A percentile compares a stretch with the other conserved stretches of the same genome.
Conservation (phyloP, 2,888 invertebrate species). For the Osedax frankpressi region DNA sequence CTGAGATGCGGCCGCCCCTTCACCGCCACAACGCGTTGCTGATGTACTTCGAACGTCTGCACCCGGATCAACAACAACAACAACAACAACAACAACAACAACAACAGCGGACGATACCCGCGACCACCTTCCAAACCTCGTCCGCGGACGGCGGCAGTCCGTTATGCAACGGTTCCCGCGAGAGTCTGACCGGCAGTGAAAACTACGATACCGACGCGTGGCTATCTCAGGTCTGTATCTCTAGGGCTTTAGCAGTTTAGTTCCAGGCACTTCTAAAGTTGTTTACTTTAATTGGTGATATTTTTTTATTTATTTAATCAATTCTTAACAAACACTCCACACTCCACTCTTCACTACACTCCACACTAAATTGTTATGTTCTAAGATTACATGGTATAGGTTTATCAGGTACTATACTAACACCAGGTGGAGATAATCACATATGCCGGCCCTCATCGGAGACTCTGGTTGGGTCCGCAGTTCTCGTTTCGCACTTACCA, state of each 20-base stretch:
- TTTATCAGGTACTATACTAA: no score
- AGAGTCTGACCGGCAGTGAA: slow-evolving; percentile 47
- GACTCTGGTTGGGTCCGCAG: slow-evolving; percentile 99
- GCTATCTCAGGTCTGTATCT: slow-evolving; percentile 61
- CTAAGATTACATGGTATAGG: no score
- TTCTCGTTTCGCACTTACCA: slow-evolving; percentile 67
- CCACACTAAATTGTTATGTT: no score
- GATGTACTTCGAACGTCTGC: slow-evolving; percentile 38
- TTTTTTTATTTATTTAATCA: no score
- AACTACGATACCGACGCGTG: slow-evolving; percentile 62
- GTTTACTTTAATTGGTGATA: no score
- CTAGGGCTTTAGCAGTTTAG: no score
- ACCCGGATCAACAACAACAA: slow-evolving; percentile 26
- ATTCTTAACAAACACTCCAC: neutral
- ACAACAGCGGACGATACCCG: slow-evolving; percentile 20
- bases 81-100: slow-evolving; percentile 25
- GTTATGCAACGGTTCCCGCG: slow-evolving; percentile 34
- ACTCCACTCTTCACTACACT: no score
- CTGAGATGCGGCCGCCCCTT: slow-evolving; percentile 41
- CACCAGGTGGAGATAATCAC: slow-evolving; percentile 85
- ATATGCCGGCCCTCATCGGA: slow-evolving; percentile 81
- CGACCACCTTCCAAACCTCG: neutral
- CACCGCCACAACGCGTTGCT: slow-evolving; percentile 42
- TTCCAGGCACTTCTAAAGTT: no score
- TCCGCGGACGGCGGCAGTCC: neutral